Evolutionary conservation across 2,888 invertebrate species (phyloP), one percentile per base, ranked within the genome.

Genomic region (Netelia virgata): DNA sequence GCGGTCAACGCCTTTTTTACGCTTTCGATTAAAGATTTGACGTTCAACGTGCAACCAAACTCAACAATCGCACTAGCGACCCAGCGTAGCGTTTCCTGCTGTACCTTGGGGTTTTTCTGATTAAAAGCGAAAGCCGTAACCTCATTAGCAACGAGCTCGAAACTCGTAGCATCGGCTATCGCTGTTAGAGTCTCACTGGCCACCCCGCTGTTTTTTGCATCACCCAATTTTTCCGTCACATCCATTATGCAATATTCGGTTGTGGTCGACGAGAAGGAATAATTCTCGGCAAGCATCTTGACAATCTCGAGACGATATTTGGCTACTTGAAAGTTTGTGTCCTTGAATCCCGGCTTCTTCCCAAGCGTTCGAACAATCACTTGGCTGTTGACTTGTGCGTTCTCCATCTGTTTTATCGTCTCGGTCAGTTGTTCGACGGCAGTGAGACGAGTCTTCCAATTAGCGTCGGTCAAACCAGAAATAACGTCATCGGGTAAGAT

Each of bases 51-150:
- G 90, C 98, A 96, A 1, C 98, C 98, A 94, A 98, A 98, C 91
- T 98, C 98, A 90, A 96, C 96, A 5, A 98, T 95, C 0, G 98
- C 96, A 57, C 94, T 95, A 0, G 96, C 94, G 84, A 98, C 95
- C 98, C 98, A 98, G 80, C 95, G 95, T 75, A 98, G 95, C 78
- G 97, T 95, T 93, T 98, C 98, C 0, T 97, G 96, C 91, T 98
- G 97, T 57, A 98, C 97, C 94, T 98, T 98, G 0, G 98, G 98
- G 91, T 97, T 98, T 94, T 98, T 98, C 93, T 98, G 98, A 10
- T 94, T 94, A 93, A 98, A 97, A 0, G 97, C 97, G 91, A 96
- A 96, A 1, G 96, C 95, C 28, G 98, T 94, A 0, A 97, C 96
- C 91, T 96, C 96, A 47, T 95, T 95, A 1, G 97, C 95, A 0